Conservation (phyloP, 2,113 vertebrate species). For the Morphnarchus princeps region DNA sequence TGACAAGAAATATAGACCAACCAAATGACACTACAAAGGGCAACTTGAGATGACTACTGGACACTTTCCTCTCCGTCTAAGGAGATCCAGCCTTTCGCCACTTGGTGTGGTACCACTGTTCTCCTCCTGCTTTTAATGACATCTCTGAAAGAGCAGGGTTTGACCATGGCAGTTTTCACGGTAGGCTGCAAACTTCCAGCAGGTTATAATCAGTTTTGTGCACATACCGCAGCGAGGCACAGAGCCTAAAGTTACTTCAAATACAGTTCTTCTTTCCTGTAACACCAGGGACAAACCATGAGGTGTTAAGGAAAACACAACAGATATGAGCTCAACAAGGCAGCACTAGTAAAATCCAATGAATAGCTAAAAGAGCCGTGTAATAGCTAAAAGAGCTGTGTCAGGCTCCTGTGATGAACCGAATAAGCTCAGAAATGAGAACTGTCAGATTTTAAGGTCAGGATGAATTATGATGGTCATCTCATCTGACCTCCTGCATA, state of each 20-base stretch:
- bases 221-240: neutral
- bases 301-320: neutral
- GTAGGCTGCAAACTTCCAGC: neutral
- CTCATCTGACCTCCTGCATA: neutral
- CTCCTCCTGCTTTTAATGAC: neutral
- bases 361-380: conserved; percentile 13
- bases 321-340: neutral
- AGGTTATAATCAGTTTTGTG: neutral
- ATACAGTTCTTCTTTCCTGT: neutral
- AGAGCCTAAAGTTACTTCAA: neutral
- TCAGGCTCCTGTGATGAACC: conserved; percentile 21
- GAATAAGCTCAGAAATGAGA: conserved; percentile 46
- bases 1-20: neutral
- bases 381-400: conserved; percentile 10
- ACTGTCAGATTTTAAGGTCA: conserved; percentile 45
- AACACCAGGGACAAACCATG: neutral
- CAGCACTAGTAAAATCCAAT: neutral
- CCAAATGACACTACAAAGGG: neutral
- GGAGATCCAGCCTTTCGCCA: neutral
- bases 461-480: conserved; percentile 15
- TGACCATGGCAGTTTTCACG: neutral
- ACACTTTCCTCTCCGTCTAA: neutral
- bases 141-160: neutral
- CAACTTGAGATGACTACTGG: neutral
- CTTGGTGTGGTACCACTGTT: neutral